These are phyloP conservation scores for Columbina picui DNA, from an alignment of 2,113 vertebrate species.

Conservation along the genomic window DNA sequence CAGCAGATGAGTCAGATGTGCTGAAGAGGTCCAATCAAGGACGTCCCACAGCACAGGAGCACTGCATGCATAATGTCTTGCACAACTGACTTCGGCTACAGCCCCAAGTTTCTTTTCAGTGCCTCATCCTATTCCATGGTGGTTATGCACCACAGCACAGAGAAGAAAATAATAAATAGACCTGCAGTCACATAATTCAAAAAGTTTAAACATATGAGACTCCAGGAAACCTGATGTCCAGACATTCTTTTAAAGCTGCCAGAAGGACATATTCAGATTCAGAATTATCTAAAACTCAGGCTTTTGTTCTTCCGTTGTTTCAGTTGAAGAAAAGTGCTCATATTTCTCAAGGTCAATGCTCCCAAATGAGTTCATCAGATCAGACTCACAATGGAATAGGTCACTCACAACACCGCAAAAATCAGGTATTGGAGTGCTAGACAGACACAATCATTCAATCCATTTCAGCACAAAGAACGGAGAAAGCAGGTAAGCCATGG, in stretches of 20 bases:
- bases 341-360: neutral
- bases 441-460: neutral
- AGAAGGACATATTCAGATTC: neutral
- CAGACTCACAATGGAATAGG: neutral
- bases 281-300: neutral
- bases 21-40: conserved; percentile 58
- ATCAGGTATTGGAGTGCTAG: neutral
- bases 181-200: neutral
- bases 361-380: neutral
- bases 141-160: neutral
- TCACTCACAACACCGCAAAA: neutral
- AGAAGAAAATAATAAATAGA: neutral
- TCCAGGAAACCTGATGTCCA: neutral
- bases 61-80: neutral
- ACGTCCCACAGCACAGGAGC: neutral
- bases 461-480: neutral
- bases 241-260: neutral
- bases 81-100: neutral
- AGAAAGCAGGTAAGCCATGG: neutral
- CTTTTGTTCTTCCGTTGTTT: neutral
- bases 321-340: neutral
- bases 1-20: conserved; percentile 61
- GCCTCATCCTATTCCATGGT: neutral
- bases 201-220: neutral
- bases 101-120: neutral